These are phyloP conservation scores for Alauda arvensis DNA, from an alignment of 2,797 vertebrate species.

Conservation along the genomic window DNA sequence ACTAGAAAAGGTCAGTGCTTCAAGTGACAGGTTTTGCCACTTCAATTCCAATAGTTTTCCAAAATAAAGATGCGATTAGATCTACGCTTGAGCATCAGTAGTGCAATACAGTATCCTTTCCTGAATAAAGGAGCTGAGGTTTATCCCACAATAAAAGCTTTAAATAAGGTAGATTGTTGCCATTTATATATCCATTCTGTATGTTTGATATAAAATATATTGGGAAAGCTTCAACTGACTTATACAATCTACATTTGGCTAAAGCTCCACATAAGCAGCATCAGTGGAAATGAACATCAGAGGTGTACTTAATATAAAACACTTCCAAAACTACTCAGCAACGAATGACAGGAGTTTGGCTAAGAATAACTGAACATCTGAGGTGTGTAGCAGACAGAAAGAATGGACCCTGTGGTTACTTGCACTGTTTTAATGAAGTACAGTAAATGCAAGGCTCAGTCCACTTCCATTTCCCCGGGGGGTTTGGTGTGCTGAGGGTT, in stretches of 20 bases:
- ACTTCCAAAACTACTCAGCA: constrained; percentile 73
- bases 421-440: constrained; percentile 62
- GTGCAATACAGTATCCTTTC: constrained; percentile 73
- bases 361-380: constrained; percentile 69
- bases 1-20: constrained; percentile 75
- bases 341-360: constrained; percentile 71
- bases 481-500: constrained; percentile 78
- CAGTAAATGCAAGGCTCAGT: constrained; percentile 76
- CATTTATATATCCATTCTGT: constrained; percentile 66
- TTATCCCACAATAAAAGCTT: constrained; percentile 74
- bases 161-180: constrained; percentile 74
- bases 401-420: constrained; percentile 71
- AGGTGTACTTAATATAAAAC: constrained; percentile 68
- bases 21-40: constrained; percentile 58
- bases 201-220: constrained; percentile 71
- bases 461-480: constrained; percentile 89
- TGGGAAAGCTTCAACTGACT: constrained; percentile 71
- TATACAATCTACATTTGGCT: constrained; percentile 73
- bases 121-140: constrained; percentile 72
- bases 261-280: constrained; percentile 73
- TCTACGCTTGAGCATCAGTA: constrained; percentile 71
- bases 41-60: constrained; percentile 63
- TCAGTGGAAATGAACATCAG: constrained; percentile 67
- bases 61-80: constrained; percentile 70
- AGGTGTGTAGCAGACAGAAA: constrained; percentile 68